Evolutionary conservation across 2,113 vertebrate species (phyloP).

Genomic region (Macrotus californicus): DNA sequence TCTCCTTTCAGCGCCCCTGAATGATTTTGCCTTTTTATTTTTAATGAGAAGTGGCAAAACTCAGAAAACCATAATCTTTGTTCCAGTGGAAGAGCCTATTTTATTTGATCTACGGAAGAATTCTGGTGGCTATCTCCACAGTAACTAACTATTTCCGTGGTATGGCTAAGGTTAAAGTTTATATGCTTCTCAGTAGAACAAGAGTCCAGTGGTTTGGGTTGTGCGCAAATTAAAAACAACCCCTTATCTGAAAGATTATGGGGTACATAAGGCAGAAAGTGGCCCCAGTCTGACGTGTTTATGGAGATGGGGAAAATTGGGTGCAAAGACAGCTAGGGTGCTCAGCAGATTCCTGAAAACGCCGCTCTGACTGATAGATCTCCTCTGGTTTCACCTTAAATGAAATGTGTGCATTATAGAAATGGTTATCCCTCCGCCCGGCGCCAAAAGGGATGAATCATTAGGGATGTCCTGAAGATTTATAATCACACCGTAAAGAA

Average conservation of each 20-base stretch:
- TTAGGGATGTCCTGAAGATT: slow-evolving; percentile 67
- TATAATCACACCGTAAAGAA: slow-evolving; percentile 52
- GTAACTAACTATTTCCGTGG: not conserved
- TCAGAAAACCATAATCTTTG: slow-evolving; percentile 23
- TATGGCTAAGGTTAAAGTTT: not conserved
- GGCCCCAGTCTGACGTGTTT: not conserved
- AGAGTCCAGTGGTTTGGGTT: not conserved
- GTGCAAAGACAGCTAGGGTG: slow-evolving; percentile 6
- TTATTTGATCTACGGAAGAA: not conserved
- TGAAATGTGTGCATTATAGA: slow-evolving; percentile 52
- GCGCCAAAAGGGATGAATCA: slow-evolving; percentile 53
- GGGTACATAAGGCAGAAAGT: not conserved
- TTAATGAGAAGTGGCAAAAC: not conserved
- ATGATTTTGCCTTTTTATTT: not conserved
- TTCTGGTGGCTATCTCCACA: not conserved
- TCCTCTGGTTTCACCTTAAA: slow-evolving; percentile 52
- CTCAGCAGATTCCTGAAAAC: slow-evolving; percentile 43
- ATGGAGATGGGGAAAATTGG: not conserved
- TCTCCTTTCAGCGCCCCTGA: not conserved
- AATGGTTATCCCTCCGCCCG: slow-evolving; percentile 45
- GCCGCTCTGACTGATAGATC: slow-evolving; percentile 14
- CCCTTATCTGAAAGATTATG: not conserved
- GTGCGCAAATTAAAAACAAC: slow-evolving; percentile 13
- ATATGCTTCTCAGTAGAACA: not conserved
- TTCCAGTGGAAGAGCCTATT: not conserved